These are phyloP conservation scores for Okamejei kenojei DNA, from an alignment of 2,797 vertebrate genomes.

Conservation along the genomic window DNA sequence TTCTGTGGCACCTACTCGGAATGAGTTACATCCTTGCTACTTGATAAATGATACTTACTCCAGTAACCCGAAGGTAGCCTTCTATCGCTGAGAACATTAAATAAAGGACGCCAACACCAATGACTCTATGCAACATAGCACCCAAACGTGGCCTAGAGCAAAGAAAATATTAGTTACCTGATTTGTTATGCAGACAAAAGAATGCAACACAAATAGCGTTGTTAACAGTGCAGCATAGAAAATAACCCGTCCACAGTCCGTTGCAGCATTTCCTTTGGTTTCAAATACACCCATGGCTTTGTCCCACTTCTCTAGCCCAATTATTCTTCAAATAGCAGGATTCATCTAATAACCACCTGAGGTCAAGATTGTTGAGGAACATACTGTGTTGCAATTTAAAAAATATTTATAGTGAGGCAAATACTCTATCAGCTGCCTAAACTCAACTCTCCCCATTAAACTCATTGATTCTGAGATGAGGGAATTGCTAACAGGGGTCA, in stretches of 20 bases:
- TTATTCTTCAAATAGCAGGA: neutral
- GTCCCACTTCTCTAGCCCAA: neutral
- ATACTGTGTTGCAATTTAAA: too few relatives aligned
- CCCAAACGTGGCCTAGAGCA: constrained; percentile 77
- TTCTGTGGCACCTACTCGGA: neutral
- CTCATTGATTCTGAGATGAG: too few relatives aligned
- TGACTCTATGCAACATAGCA: constrained; percentile 81
- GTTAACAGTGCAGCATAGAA: neutral
- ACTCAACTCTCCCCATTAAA: too few relatives aligned
- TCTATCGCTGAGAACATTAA: constrained; percentile 89
- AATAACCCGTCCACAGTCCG: neutral
- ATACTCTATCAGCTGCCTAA: too few relatives aligned
- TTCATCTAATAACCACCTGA: neutral
- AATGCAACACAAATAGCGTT: neutral
- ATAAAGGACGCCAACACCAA: constrained; percentile 81
- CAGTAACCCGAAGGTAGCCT: constrained; percentile 85
- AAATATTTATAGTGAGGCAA: too few relatives aligned
- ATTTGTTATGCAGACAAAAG: neutral
- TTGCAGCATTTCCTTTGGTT: neutral
- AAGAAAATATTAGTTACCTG: constrained; percentile 41
- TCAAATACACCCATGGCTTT: neutral
- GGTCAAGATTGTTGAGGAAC: too few relatives aligned
- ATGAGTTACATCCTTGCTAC: neutral
- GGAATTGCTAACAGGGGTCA: too few relatives aligned
- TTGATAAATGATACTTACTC: constrained; percentile 63